Evolutionary conservation across 2,797 vertebrate genomes (phyloP).

Genomic region (Petrocephalus schoutedeni): DNA sequence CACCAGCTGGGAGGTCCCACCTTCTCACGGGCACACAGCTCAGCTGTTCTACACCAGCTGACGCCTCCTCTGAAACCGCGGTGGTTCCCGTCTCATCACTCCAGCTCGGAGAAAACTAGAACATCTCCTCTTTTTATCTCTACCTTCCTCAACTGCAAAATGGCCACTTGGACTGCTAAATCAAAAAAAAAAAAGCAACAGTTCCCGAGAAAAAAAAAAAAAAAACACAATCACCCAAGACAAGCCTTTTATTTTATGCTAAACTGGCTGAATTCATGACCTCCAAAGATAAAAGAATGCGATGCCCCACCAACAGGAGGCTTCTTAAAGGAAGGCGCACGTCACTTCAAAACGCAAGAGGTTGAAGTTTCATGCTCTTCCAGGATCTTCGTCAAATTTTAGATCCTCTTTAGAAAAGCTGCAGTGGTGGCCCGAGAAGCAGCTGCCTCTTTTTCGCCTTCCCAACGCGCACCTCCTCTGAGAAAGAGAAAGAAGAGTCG

Average conservation of each 20-base stretch:
- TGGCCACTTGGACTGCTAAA: not conserved
- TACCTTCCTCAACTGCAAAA: not conserved
- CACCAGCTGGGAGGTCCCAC: not conserved
- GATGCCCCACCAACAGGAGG: not conserved
- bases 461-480: not conserved
- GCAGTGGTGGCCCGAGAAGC: not conserved
- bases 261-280: not conserved
- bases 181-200: not conserved
- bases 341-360: not conserved
- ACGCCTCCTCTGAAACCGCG: not conserved
- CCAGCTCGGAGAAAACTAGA: not conserved
- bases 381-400: not conserved
- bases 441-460: not conserved
- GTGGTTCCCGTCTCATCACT: not conserved
- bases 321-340: not conserved
- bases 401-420: not conserved
- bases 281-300: not conserved
- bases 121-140: not conserved
- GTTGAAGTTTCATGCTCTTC: not conserved
- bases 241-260: not conserved
- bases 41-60: not conserved
- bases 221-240: not conserved
- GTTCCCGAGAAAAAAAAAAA: not conserved
- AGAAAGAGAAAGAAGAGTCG: slow-evolving; percentile 11
- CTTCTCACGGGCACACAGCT: not conserved